Evolutionary conservation across 1,140 invertebrate species (phyloP).

Genomic region (Meteorus sp.): DNA sequence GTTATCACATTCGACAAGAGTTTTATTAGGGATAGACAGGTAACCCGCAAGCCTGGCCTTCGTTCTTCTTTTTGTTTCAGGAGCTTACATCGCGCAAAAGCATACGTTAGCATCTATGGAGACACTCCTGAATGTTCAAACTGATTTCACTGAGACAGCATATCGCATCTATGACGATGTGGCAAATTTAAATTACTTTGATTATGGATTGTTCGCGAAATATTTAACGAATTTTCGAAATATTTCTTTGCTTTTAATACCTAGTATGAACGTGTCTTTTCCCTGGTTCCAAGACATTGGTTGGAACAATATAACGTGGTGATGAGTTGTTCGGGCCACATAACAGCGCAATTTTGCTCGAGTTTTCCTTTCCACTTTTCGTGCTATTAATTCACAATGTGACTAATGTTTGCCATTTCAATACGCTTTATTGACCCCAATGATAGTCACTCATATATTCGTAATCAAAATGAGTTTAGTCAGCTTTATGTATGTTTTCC

Average conservation of each 20-base stretch:
- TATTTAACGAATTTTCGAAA: constrained; percentile 46
- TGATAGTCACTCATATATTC: too few species aligned
- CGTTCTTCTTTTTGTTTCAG: constrained; percentile 58
- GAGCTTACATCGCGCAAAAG: constrained; percentile 51
- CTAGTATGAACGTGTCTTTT: constrained; percentile 44
- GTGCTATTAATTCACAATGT: neutral
- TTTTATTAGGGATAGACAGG: constrained; percentile 25
- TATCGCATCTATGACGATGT: constrained; percentile 46
- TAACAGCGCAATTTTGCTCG: neutral
- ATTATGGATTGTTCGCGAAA: constrained; percentile 45
- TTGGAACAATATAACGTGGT: constrained; percentile 42
- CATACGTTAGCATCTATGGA: constrained; percentile 51
- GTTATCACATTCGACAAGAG: too few species aligned
- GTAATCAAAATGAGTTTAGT: too few species aligned
- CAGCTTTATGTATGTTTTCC: neutral
- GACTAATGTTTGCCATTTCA: constrained; percentile 3
- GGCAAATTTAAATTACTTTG: constrained; percentile 38
- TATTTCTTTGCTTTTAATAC: constrained; percentile 35
- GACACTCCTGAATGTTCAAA: constrained; percentile 48
- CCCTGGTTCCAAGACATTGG: constrained; percentile 41
- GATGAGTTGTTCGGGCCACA: constrained; percentile 19
- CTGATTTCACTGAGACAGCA: constrained; percentile 48
- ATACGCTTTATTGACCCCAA: too few species aligned
- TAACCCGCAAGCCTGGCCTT: constrained; percentile 44
- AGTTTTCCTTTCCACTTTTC: constrained; percentile 14